Evolutionary conservation across 1,140 invertebrate species (phyloP).

Genomic region (Eciton burchellii): DNA sequence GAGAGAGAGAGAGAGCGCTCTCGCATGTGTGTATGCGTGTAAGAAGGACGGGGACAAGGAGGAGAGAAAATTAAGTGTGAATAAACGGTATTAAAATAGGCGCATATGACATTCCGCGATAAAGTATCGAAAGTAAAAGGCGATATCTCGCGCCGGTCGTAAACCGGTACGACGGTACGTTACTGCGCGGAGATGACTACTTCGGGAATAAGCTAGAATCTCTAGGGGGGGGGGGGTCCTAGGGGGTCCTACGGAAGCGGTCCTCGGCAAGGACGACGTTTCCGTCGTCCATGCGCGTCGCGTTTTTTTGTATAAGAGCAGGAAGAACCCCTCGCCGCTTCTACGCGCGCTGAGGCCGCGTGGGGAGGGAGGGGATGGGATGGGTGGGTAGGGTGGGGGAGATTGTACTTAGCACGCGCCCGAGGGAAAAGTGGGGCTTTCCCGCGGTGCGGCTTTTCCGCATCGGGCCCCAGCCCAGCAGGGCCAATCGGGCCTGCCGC

Average conservation of each 20-base stretch:
- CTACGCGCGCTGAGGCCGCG: not conserved
- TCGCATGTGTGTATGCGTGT: too few species aligned
- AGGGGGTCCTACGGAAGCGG: not conserved
- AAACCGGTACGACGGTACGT: conserved; percentile 27
- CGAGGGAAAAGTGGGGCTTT: not conserved
- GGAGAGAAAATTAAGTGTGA: conserved; percentile 57
- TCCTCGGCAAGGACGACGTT: conserved; percentile 10
- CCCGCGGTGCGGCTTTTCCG: too few species aligned
- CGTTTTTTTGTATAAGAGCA: not conserved
- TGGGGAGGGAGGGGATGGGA: too few species aligned
- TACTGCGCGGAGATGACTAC: conserved; percentile 18
- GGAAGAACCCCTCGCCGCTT: not conserved
- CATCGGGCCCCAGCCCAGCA: too few species aligned
- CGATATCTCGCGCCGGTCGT: conserved; percentile 29
- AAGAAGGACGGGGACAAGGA: not conserved
- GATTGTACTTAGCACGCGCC: conserved; percentile 43
- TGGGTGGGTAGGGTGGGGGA: not conserved
- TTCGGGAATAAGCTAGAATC: not conserved
- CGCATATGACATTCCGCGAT: conserved; percentile 44
- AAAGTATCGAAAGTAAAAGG: conserved; percentile 41
- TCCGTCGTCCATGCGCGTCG: not conserved
- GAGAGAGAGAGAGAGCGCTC: not conserved
- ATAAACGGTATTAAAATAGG: conserved; percentile 58
- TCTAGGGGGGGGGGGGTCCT: too few species aligned
- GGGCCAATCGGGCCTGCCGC: too few species aligned